Conservation (phyloP, 2,797 vertebrate species). For the Sebastes hopkinsi region DNA sequence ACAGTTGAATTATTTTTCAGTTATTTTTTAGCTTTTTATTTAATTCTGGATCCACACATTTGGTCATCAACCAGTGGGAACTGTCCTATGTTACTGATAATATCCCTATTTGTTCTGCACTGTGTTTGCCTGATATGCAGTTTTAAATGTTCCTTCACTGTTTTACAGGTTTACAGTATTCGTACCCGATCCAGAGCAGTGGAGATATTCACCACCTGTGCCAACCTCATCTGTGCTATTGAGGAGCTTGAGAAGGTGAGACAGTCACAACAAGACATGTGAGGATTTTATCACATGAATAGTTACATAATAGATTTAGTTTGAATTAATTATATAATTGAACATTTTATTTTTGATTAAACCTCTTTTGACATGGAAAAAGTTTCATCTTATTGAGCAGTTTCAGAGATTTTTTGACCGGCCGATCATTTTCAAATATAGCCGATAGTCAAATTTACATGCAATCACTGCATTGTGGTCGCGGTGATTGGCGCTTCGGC, state of each 20-base stretch:
- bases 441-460: background rate
- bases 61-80: background rate
- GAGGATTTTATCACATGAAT: background rate
- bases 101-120: too few relatives aligned
- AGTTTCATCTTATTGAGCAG: background rate
- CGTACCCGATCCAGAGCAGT: constrained; percentile 95
- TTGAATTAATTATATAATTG: background rate
- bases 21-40: background rate
- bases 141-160: background rate
- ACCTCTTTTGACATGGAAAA: background rate
- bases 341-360: background rate
- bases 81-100: background rate
- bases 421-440: background rate
- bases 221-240: constrained; percentile 98
- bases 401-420: background rate
- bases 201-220: constrained; percentile 99
- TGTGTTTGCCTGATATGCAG: background rate
- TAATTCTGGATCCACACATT: background rate
- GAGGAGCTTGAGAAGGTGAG: constrained; percentile 95
- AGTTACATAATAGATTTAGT: background rate
- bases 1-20: background rate
- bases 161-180: constrained; percentile 92
- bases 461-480: accelerated
- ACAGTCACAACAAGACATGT: background rate
- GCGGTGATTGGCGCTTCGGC: too few relatives aligned